A percentile compares a stretch with the other conserved stretches of the same genome.
Conservation (phyloP, 2,113 vertebrate species). For the Ailurus styani region DNA sequence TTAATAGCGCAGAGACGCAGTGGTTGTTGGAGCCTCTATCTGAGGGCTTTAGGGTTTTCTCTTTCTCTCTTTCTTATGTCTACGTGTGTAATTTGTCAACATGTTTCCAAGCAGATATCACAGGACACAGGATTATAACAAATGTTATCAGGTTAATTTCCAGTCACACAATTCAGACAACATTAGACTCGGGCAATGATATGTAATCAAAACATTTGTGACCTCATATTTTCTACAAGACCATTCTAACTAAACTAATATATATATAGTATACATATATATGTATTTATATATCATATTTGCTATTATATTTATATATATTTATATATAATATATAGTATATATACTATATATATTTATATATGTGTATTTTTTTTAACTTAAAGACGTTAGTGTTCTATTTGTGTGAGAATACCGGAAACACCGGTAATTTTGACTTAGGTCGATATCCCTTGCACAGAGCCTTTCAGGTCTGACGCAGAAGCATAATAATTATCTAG, state of each 20-base stretch:
- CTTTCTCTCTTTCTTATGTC: background rate
- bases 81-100: background rate
- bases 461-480: background rate
- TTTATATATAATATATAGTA: background rate
- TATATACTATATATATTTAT: background rate
- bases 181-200: background rate
- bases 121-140: background rate
- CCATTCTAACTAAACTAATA: background rate
- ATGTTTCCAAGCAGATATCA: background rate
- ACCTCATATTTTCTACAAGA: background rate
- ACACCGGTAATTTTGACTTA: background rate
- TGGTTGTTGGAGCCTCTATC: background rate
- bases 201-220: background rate
- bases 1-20: background rate
- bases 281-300: background rate
- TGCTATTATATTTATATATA: background rate
- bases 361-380: no score
- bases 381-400: background rate
- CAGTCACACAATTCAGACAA: background rate
- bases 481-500: background rate
- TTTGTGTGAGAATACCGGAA: background rate
- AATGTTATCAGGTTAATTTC: background rate
- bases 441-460: background rate
- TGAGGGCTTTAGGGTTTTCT: background rate
- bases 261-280: background rate